Evolutionary conservation across 2,888 invertebrate genomes (phyloP), one percentile per base, ranked within the genome.

Genomic region (Phymatocera aterrima): DNA sequence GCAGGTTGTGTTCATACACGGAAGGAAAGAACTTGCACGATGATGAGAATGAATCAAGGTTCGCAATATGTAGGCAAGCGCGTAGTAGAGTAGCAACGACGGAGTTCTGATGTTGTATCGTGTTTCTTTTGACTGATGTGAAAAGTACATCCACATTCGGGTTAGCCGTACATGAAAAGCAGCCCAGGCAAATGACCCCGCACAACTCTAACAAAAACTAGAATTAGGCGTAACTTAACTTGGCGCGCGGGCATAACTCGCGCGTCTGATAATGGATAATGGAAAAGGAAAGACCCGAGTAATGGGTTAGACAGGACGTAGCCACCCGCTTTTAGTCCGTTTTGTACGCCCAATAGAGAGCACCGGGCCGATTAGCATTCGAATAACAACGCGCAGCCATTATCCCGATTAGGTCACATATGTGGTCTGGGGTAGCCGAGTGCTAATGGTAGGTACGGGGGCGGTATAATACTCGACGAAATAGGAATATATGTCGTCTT

Each of bases 371-470:
- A 72, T 72, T 72, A 72, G 51, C 72, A 54, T 72, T 48, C 72
- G 18, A 72, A 54, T 72, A 72, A 72, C 72, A 72, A 72, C 48
- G 72, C 51, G 34, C 48, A 54, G 51, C 72, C 72, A 72, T 72
- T 72, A 72, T 54, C 51, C 51, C 72, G 72, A 72, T 72, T 72
- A 72, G 72, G 72, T 15, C 18, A 37, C 51, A 72, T 31, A 51
- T 72, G 72, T 72, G 72, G 51, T 31, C 18, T 31, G 5, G 46
- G 21, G 34, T 31, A 72, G 18, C 24, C 21, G 15, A 68, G 68
- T 68, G 68, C 68, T 43, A 12, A 24, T 15, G 51, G 12, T 15
- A 40, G n/a, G n/a, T 54, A 54, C 18, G n/a, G 31, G 10, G 18
- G 6, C n/a, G 34, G 15, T n/a, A 72, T 72, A 15, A 34, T 48